Evolutionary conservation across 2,888 invertebrate species (phyloP), one percentile per base, ranked within the genome.

Genomic region (Polydrusus cervinus): DNA sequence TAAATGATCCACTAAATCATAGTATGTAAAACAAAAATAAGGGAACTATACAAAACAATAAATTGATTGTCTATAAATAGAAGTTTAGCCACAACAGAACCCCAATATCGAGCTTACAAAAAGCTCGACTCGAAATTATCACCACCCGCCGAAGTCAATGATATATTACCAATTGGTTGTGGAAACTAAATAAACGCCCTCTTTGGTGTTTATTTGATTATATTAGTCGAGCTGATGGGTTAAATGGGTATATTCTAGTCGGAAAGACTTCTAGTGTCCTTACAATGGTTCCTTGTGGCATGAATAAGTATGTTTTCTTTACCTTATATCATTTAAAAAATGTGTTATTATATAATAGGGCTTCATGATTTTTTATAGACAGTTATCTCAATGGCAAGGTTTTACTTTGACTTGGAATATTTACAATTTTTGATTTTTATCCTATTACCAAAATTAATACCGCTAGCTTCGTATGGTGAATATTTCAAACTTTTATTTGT

Each of bases 141-240:
- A 30, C 20, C 30, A 25, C 25, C 53, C 25, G 25, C n/a, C n/a
- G n/a, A 53, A 30, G 53, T 18, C 18, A 51, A 11, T 13, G 25
- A 53, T 53, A 5, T 53, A 53, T 53, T 53, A 53, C 53, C 53
- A 53, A 53, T 53, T 53, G 53, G 53, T 30, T 13, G 53, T 53
- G 25, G 30, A 53, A 53, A 53, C 53, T 53, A 30, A 53, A 53
- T 53, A 53, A 53, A 53, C 25, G 25, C 20, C 13, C 30, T 30
- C 30, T 51, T 51, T 11, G 5, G 25, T 53, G 53, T 53, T 53
- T 53, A 53, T 53, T 13, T 53, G 30, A 53, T 53, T 53, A 53
- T 30, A 53, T 53, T 53, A 53, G 53, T 13, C 9, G 53, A 53
- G 30, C 53, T 53, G 25, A 30, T 30, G 20, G 18, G 11, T 20